Evolutionary conservation across 2,113 vertebrate species (phyloP).

Genomic region (Eretmochelys imbricata): DNA sequence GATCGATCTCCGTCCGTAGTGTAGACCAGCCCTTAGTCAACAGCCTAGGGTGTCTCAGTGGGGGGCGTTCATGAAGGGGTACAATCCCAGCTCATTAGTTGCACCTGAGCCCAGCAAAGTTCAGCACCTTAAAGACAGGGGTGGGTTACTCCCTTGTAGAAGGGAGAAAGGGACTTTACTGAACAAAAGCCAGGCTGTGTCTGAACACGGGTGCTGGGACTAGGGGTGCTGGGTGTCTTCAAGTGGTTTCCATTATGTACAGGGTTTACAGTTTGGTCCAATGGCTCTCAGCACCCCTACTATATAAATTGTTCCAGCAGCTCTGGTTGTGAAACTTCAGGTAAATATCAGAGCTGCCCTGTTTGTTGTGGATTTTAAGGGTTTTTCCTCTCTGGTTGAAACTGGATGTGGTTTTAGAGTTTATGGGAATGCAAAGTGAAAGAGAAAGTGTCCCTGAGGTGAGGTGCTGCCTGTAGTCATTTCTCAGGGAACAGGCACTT

Average conservation of each 20-base stretch:
- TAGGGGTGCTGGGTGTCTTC: too few relatives aligned
- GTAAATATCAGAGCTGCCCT: neutral
- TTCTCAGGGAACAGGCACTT: neutral
- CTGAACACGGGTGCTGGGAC: too few relatives aligned
- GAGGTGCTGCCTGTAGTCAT: neutral
- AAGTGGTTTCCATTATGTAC: too few relatives aligned
- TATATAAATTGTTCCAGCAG: too few relatives aligned
- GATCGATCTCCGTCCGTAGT: too few relatives aligned
- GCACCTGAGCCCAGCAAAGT: neutral
- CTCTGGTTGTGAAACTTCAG: neutral
- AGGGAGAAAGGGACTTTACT: neutral
- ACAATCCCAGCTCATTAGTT: neutral
- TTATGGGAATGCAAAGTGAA: neutral
- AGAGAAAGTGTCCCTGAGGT: neutral
- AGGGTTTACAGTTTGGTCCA: too few relatives aligned
- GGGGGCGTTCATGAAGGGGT: neutral
- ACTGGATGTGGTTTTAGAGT: neutral
- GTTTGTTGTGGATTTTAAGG: neutral
- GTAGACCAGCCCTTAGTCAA: neutral
- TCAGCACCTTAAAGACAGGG: neutral
- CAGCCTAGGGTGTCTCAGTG: neutral
- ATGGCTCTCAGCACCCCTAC: too few relatives aligned
- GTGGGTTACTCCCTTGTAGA: accelerated
- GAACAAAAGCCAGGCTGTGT: neutral
- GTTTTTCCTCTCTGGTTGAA: neutral